Base-by-base conservation (phyloP, 2,113 vertebrate genomes). In the Carassius gibelio region DNA sequence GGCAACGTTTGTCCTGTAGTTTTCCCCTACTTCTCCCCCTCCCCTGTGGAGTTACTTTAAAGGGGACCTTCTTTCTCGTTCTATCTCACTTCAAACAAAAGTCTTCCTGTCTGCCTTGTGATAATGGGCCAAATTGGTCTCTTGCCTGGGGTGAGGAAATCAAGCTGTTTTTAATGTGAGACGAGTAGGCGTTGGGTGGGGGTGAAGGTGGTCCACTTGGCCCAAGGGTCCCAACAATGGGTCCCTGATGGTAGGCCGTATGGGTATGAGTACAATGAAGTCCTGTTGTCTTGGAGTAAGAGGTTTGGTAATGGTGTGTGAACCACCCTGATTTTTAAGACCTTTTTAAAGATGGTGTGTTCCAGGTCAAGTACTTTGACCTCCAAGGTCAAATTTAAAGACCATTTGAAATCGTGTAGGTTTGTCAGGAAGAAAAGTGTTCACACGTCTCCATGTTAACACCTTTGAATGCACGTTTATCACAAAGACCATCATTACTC, bases 41-140 rank as follows among this genome's bases (percentile, higher is more conserved):
- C 87, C 50, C 88, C 85, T 88, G 88, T 89, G 85, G 78, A 34
- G 88, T 91, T 89, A 88, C 93, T 92, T 92, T 90, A 89, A 92
- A 94, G 88, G 85, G 30, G 66, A 71, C 81, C 21, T 8, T 83
- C 48, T 87, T 81, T 86, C 82, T 85, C 64, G 15, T 81, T 66
- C 45, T 69, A 76, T 82, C 80, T 83, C 82, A 88, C 89, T 90
- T 90, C 89, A 89, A 92, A 92, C 91, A 91, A 90, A 91, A 89
- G 83, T 89, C 88, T 87, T 88, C 84, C 82, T 87, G 76, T 82
- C 81, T 88, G 76, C 87, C 87, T 92, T 91, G 36, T 91, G 91
- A 93, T 93, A 94, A 95, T 91, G 90, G 92, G 93, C 89, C 91
- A 93, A 93, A 92, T 93, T 93, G 91, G 88, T 93, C 92, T 91